phyloP scores from a whole-genome alignment of 1,140 invertebrate species.

The Cardiocondyla obscurior region DNA sequence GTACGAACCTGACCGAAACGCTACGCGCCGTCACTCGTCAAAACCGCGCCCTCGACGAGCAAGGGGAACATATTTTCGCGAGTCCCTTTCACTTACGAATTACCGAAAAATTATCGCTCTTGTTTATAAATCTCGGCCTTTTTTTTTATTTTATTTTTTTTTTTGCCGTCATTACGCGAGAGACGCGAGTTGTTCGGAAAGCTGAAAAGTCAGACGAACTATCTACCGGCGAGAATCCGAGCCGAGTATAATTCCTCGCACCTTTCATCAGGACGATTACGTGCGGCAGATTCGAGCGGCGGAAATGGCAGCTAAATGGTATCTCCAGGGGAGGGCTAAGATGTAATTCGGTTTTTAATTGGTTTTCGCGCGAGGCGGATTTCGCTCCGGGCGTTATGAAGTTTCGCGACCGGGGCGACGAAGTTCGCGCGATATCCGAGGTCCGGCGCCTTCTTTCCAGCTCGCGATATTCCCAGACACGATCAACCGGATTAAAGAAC shows the following conservation, averaged over 20 bases:
- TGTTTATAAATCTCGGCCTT: too few relatives aligned
- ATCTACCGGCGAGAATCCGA: not conserved
- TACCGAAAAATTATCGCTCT: too few relatives aligned
- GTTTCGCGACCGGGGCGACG: slow-evolving; percentile 49
- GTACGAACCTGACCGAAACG: slow-evolving; percentile 60
- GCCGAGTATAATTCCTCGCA: slow-evolving; percentile 28
- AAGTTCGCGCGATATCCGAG: slow-evolving; percentile 62
- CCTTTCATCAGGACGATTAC: slow-evolving; percentile 26
- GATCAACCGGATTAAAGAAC: slow-evolving; percentile 69
- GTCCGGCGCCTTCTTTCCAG: slow-evolving; percentile 57
- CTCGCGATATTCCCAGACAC: slow-evolving; percentile 52
- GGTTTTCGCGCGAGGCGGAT: slow-evolving; percentile 53
- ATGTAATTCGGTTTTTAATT: slow-evolving; percentile 64
- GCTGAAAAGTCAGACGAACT: not conserved
- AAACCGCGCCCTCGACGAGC: too few relatives aligned
- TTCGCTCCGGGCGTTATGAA: slow-evolving; percentile 47
- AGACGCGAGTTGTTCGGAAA: not conserved
- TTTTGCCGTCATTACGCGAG: not conserved
- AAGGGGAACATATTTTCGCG: too few relatives aligned
- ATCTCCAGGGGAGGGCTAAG: not conserved
- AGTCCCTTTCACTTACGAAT: too few relatives aligned
- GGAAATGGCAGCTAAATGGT: slow-evolving; percentile 39
- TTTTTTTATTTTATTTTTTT: too few relatives aligned
- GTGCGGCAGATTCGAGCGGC: slow-evolving; percentile 29
- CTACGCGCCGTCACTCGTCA: not conserved